phyloP scores from a whole-genome alignment of 2,113 vertebrate species.

The Hylia prasina region DNA sequence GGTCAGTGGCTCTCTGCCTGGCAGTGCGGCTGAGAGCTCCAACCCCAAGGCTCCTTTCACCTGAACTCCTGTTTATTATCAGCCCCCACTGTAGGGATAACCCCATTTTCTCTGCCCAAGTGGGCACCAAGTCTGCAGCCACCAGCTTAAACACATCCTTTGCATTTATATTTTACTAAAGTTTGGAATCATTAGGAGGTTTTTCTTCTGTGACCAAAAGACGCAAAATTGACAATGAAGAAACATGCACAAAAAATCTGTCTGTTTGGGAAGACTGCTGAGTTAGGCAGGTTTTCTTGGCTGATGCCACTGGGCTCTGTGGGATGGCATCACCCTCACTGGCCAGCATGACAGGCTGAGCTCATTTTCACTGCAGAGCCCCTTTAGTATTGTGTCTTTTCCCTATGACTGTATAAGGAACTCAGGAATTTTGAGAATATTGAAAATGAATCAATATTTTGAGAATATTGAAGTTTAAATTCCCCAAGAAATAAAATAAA shows the following conservation, averaged over 20 bases:
- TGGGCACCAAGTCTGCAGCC: neutral
- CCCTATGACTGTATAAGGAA: neutral
- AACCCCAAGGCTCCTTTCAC: neutral
- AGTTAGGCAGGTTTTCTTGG: neutral
- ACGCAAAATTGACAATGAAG: neutral
- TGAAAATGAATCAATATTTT: neutral
- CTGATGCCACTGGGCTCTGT: fast-evolving
- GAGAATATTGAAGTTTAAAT: neutral
- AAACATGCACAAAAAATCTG: neutral
- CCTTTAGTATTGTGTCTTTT: neutral
- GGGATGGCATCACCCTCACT: neutral
- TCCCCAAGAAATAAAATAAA: neutral
- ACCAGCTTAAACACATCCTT: neutral
- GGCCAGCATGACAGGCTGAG: neutral
- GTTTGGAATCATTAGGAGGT: neutral
- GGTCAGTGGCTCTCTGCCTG: neutral
- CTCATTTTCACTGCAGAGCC: neutral
- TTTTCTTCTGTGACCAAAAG: neutral
- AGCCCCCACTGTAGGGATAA: neutral
- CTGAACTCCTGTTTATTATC: neutral
- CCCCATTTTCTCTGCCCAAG: neutral
- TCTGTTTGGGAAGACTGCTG: neutral
- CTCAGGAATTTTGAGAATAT: neutral
- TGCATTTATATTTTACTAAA: neutral
- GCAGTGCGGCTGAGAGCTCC: neutral